A percentile compares a stretch with the other conserved stretches of the same genome.
These are phyloP conservation scores for Eueremaeus valkanovi DNA, from an alignment of 2,888 invertebrate genomes.

Conservation along the genomic window DNA sequence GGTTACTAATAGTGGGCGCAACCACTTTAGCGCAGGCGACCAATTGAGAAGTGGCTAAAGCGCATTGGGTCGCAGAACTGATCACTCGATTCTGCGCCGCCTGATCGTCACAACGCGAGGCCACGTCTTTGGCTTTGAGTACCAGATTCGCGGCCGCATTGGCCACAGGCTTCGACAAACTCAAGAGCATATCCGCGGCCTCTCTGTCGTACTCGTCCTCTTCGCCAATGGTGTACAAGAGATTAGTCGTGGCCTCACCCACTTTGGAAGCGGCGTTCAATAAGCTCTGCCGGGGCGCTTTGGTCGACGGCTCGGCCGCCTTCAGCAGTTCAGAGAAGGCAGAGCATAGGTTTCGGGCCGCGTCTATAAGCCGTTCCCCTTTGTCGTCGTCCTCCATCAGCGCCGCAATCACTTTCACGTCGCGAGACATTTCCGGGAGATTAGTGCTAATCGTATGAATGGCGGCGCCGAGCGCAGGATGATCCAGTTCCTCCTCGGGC, in stretches of 20 bases:
- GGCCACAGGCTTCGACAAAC: constrained; percentile 93
- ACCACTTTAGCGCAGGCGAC: constrained; percentile 91
- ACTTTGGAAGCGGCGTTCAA: constrained; percentile 92
- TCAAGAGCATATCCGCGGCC: constrained; percentile 75
- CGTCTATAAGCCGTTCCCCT: constrained; percentile 81
- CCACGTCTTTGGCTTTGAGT: constrained; percentile 91
- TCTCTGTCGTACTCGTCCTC: constrained; percentile 62
- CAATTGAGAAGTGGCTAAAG: constrained; percentile 91
- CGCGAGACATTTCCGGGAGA: constrained; percentile 86
- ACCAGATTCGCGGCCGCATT: constrained; percentile 96
- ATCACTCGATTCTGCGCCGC: constrained; percentile 79
- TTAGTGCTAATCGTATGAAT: constrained; percentile 96
- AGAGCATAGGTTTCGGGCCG: constrained; percentile 81
- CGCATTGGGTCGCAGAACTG: constrained; percentile 92
- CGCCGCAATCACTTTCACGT: constrained; percentile 90
- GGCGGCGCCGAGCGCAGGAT: constrained; percentile 92
- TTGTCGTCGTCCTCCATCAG: constrained; percentile 77
- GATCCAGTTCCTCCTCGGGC: constrained; percentile 82
- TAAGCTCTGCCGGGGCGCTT: constrained; percentile 86
- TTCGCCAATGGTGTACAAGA: constrained; percentile 86
- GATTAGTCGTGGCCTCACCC: constrained; percentile 92
- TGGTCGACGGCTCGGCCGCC: constrained; percentile 91
- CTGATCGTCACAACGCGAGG: constrained; percentile 75
- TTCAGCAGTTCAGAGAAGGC: constrained; percentile 87
- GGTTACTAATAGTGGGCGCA: constrained; percentile 59